Conservation (phyloP, 1,140 invertebrate genomes). For the Campodea augens region DNA sequence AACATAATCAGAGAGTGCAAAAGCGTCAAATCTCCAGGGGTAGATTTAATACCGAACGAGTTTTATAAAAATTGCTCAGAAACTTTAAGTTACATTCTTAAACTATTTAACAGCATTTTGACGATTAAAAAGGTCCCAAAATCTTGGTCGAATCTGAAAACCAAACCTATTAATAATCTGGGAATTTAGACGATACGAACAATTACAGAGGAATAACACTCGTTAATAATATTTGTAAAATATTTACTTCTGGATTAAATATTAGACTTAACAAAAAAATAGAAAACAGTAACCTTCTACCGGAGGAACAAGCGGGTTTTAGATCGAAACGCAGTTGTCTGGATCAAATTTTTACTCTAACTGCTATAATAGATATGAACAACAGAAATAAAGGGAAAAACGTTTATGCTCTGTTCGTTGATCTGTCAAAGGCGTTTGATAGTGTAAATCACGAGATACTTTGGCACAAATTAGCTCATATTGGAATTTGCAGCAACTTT, state of each 20-base stretch:
- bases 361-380: background rate
- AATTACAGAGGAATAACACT: slow-evolving; percentile 6
- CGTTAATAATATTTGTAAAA: slow-evolving; percentile 1
- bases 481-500: slow-evolving; percentile 7
- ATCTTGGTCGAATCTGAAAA: no score
- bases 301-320: slow-evolving; percentile 3
- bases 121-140: no score
- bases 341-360: slow-evolving; percentile 7
- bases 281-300: background rate
- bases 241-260: slow-evolving; percentile 1
- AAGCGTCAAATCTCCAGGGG: no score
- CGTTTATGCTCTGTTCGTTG: slow-evolving; percentile 6
- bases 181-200: no score
- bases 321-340: background rate
- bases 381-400: background rate
- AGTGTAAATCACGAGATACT: background rate
- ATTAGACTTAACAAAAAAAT: background rate
- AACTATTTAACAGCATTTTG: no score
- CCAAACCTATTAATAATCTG: no score
- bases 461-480: slow-evolving; percentile 1
- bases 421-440: slow-evolving; percentile 6
- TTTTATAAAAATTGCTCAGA: no score
- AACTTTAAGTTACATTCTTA: no score
- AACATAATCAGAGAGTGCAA: no score
- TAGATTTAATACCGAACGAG: no score